A percentile compares a stretch with the other conserved stretches of the same genome.
Evolutionary conservation across 2,888 invertebrate genomes (phyloP).

Genomic region (Drosophila mulleri): DNA sequence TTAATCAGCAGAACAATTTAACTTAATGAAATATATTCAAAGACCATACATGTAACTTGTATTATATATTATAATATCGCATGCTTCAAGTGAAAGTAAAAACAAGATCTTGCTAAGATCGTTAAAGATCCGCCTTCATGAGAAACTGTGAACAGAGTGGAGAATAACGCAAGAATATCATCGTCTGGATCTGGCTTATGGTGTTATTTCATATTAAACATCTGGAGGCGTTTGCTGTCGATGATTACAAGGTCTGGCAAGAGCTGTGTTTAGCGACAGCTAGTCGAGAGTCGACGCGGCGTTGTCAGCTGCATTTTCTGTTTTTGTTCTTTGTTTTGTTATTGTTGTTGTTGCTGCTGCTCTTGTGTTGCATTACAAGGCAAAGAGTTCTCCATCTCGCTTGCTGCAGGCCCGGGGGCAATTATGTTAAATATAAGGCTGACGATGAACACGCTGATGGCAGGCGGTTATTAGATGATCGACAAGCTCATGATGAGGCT

Average conservation of each 20-base stretch:
- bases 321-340: background rate
- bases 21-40: background rate
- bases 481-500: constrained; percentile 38
- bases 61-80: background rate
- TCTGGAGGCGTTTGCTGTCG: constrained; percentile 61
- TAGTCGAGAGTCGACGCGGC: constrained; percentile 32
- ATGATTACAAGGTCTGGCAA: constrained; percentile 49
- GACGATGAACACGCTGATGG: constrained; percentile 36
- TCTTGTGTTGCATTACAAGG: constrained; percentile 31
- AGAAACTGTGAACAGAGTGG: constrained; percentile 14
- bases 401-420: constrained; percentile 36
- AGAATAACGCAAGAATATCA: constrained; percentile 8
- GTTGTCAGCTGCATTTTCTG: constrained; percentile 25
- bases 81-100: constrained; percentile 9
- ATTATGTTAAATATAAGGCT: constrained; percentile 74
- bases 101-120: constrained; percentile 6
- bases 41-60: background rate
- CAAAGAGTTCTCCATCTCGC: constrained; percentile 16
- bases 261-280: constrained; percentile 63
- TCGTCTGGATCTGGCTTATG: constrained; percentile 10
- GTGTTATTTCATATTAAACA: constrained; percentile 26
- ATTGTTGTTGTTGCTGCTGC: background rate
- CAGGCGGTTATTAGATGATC: constrained; percentile 74
- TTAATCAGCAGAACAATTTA: background rate
- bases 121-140: background rate